phyloP scores from a whole-genome alignment of 1,140 invertebrate genomes.

The Ylistrum balloti region DNA sequence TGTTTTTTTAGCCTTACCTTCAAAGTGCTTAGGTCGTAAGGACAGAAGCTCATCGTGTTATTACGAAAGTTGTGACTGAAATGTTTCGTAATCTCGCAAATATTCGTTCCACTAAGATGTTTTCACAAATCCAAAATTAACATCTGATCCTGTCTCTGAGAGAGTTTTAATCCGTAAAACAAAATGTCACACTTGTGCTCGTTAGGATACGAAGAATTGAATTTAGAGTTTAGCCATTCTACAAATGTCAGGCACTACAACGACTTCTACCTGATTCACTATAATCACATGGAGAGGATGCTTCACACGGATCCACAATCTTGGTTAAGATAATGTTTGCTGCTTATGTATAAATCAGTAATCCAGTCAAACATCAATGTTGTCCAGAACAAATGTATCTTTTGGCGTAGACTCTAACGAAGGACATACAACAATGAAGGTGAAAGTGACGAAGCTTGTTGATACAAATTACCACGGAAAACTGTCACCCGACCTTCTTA shows the following conservation, averaged over 20 bases:
- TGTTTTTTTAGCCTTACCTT: background rate
- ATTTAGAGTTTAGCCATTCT: background rate
- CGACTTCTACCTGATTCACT: background rate
- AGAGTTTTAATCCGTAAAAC: background rate
- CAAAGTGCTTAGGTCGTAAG: conserved; percentile 19
- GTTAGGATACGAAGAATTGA: background rate
- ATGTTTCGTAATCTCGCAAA: background rate
- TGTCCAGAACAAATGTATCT: background rate
- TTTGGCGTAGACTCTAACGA: background rate
- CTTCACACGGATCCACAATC: background rate
- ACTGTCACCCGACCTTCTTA: background rate
- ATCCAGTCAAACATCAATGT: background rate
- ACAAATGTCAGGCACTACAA: background rate
- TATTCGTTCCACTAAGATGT: background rate
- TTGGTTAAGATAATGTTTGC: background rate
- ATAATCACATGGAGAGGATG: background rate
- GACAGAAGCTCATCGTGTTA: conserved; percentile 25
- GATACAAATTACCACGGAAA: background rate
- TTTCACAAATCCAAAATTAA: background rate
- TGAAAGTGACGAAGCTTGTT: background rate
- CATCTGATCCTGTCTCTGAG: background rate
- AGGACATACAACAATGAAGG: background rate
- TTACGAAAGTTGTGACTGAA: background rate
- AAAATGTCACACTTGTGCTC: background rate
- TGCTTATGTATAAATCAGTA: background rate